Base-by-base conservation (phyloP, 2,797 vertebrate genomes). In the Myripristis jacobus region DNA sequence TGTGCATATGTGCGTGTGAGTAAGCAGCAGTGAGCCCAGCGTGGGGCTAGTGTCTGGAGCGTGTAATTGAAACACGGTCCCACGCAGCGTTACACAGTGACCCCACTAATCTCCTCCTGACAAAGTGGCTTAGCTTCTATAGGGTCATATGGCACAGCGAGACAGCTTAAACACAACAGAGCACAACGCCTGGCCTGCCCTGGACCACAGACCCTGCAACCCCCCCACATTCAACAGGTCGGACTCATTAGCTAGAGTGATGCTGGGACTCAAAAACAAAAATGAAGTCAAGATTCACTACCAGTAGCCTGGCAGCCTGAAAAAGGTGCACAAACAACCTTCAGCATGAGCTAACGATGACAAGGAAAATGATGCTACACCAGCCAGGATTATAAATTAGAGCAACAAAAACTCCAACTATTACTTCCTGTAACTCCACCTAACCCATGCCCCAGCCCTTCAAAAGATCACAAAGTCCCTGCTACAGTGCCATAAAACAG, bases 41-140 rank as follows among this genome's bases (percentile, higher is more conserved):
- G 57, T 90, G 92, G 81, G 73, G 79, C 73, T 75, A 52, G 73
- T 73, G 90, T 88, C 73, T 88, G 81, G 66, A 81, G 86, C 79
- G 66, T 93, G 90, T 92, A 92, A 93, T 89, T 91, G 88, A 92
- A 92, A 89, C 87, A 87, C 70, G 64, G 92, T 78, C 83, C 77
- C 89, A 92, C 77, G 88, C 85, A 56, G 88, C 19, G 86, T 87
- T 83, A 77, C 89, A 92, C 86, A 78, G 85, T 93, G 92, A 93
- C 91, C 92, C 88, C 86, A 90, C 86, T 95, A 95, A 95, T 95
- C 94, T 93, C 88, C 87, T 87, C 81, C 90, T 93, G 89, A 94
- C 92, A 93, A 94, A 94, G 92, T 94, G 91, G 93, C 91, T 94
- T 94, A 94, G 89, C 85, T 77, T 92, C 86, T 87, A 87, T 88